Evolutionary conservation across 2,113 vertebrate species (phyloP).

Genomic region (Cavia porcellus): DNA sequence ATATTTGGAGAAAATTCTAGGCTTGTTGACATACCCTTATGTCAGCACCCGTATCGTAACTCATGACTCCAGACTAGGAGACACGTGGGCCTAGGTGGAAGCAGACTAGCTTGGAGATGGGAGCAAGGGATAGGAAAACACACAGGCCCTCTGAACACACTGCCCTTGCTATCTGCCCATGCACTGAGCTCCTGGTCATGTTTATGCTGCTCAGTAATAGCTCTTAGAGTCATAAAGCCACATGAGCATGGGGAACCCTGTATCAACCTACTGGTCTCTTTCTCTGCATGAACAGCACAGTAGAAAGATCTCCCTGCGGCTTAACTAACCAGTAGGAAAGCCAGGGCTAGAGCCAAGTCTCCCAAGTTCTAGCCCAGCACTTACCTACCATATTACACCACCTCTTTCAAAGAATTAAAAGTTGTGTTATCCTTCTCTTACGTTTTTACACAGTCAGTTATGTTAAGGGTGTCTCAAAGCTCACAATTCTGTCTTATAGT

Average conservation of each 20-base stretch:
- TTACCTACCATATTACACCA: background rate
- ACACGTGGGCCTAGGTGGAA: background rate
- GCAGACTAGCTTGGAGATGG: background rate
- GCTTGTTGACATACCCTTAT: background rate
- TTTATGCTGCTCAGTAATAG: background rate
- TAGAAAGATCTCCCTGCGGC: background rate
- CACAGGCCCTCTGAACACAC: background rate
- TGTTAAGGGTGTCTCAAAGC: background rate
- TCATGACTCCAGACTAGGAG: background rate
- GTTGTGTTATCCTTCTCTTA: background rate
- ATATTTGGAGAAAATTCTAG: background rate
- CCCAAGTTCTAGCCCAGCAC: background rate
- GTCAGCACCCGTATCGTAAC: background rate
- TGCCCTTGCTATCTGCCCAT: background rate
- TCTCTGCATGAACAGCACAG: background rate
- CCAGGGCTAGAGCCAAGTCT: background rate
- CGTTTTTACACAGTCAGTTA: background rate
- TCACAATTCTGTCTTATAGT: background rate
- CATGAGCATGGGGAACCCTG: background rate
- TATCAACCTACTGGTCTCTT: background rate
- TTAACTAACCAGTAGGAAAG: background rate
- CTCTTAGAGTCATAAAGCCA: background rate
- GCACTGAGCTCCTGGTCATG: background rate
- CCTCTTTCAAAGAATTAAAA: background rate
- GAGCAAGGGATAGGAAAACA: background rate